Conservation (phyloP, 2,797 vertebrate genomes). For the Megaceryle alcyon region DNA sequence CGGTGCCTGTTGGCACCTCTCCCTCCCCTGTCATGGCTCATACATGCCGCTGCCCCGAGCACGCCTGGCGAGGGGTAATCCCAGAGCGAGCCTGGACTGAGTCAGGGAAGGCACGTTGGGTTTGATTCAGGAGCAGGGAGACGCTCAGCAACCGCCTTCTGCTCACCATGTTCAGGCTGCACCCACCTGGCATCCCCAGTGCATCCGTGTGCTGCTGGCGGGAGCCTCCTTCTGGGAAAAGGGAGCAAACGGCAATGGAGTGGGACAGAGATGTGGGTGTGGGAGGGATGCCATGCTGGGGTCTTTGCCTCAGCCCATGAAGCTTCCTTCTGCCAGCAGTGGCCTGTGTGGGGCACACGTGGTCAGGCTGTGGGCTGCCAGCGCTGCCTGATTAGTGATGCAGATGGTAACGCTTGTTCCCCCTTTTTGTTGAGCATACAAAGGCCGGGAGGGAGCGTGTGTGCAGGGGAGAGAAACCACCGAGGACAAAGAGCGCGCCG, state of each 20-base stretch:
- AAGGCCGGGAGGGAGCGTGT: slow-evolving; percentile 45
- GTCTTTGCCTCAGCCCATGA: neutral
- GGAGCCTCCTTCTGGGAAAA: neutral
- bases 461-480: neutral
- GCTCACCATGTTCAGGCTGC: neutral
- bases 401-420: slow-evolving; percentile 34
- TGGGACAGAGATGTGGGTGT: neutral
- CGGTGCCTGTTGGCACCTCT: neutral
- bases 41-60: neutral
- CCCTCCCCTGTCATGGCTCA: neutral
- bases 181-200: neutral
- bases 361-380: neutral
- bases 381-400: slow-evolving; percentile 53
- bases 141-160: neutral
- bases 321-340: neutral
- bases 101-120: neutral
- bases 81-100: neutral
- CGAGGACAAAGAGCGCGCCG: slow-evolving; percentile 34
- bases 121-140: slow-evolving; percentile 22
- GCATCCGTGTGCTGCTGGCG: fast-evolving
- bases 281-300: neutral
- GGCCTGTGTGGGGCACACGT: neutral
- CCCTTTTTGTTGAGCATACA: slow-evolving; percentile 61
- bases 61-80: neutral
- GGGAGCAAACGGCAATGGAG: fast-evolving